phyloP scores from a whole-genome alignment of 2,113 vertebrate species.

The Syrrhaptes paradoxus region DNA sequence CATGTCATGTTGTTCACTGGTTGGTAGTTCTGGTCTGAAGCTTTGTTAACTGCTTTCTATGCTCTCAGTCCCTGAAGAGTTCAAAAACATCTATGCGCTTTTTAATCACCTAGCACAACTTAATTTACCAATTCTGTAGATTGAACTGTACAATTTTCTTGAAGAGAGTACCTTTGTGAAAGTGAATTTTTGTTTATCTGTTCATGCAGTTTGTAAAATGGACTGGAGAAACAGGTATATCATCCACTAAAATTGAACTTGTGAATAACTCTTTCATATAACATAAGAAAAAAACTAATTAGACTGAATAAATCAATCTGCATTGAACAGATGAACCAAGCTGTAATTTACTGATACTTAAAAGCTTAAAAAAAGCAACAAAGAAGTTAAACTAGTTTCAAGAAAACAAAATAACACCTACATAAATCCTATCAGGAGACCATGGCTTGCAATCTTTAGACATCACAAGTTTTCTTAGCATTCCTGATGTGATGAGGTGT shows the following conservation, averaged over 20 bases:
- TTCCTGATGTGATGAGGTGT: background rate
- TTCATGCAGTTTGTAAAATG: background rate
- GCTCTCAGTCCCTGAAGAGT: background rate
- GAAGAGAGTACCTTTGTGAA: background rate
- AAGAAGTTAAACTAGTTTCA: background rate
- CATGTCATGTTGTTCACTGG: background rate
- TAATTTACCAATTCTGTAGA: background rate
- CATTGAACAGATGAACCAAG: background rate
- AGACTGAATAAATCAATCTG: background rate
- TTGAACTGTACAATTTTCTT: background rate
- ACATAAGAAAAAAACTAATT: background rate
- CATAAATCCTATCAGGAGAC: background rate
- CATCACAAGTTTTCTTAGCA: background rate
- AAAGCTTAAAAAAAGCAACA: background rate
- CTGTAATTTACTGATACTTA: background rate
- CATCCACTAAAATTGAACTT: background rate
- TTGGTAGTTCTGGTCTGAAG: background rate
- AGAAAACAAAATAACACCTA: background rate
- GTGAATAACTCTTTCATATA: background rate
- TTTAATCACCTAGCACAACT: background rate
- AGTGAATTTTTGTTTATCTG: background rate
- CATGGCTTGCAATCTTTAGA: background rate
- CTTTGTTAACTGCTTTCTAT: background rate
- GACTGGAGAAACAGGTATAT: background rate
- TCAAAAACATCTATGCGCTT: background rate